Evolutionary conservation across 2,113 vertebrate genomes (phyloP).

Genomic region (Spea bombifrons): DNA sequence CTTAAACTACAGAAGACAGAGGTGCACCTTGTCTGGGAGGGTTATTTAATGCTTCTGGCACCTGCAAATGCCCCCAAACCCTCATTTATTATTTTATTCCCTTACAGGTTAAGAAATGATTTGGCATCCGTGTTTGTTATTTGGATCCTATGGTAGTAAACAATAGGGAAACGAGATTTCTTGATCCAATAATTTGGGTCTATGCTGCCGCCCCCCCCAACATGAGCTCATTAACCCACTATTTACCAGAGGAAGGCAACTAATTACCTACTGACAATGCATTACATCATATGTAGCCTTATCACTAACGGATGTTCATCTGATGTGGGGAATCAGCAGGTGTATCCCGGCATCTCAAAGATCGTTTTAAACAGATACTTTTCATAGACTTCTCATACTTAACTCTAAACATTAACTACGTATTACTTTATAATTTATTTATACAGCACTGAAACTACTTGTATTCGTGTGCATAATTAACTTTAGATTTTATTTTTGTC

Average conservation of each 20-base stretch:
- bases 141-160: constrained; percentile 73
- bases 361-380: too few species aligned
- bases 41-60: constrained; percentile 81
- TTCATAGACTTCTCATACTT: too few species aligned
- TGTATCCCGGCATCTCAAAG: too few species aligned
- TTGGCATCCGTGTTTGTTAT: constrained; percentile 77
- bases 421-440: too few species aligned
- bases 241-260: background rate
- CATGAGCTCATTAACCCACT: constrained; percentile 3
- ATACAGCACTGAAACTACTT: too few species aligned
- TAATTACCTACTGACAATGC: too few species aligned
- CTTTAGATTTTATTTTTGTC: too few species aligned
- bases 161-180: constrained; percentile 74
- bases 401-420: too few species aligned
- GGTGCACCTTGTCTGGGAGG: constrained; percentile 74
- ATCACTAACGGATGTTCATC: too few species aligned
- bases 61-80: constrained; percentile 68
- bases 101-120: constrained; percentile 77
- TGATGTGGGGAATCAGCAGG: too few species aligned
- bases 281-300: too few species aligned
- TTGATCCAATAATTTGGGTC: constrained; percentile 56
- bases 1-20: constrained; percentile 70
- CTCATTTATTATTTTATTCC: constrained; percentile 48
- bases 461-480: too few species aligned
- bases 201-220: background rate